These are phyloP conservation scores for Sardina pilchardus DNA, from an alignment of 2,113 vertebrate species.

Conservation along the genomic window DNA sequence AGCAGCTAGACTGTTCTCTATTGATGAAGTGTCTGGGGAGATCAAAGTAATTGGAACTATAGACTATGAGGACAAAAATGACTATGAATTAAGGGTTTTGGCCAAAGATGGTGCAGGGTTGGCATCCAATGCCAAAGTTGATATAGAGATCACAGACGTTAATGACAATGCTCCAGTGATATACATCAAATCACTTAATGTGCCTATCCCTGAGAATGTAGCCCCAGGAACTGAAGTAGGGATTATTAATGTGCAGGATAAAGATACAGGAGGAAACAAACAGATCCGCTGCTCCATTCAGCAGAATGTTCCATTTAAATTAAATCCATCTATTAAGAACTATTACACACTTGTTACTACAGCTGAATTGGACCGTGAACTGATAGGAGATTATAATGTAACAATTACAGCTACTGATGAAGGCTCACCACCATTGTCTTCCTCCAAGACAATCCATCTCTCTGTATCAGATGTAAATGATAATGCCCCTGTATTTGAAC, in stretches of 20 bases:
- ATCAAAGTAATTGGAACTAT: conserved; percentile 52
- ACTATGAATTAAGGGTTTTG: conserved; percentile 54
- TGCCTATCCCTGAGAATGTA: conserved; percentile 39
- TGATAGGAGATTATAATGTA: conserved; percentile 14
- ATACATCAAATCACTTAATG: conserved; percentile 55
- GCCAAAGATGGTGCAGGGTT: conserved; percentile 52
- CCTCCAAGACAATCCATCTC: too few relatives aligned
- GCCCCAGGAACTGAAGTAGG: too few relatives aligned
- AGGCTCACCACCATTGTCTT: too few relatives aligned
- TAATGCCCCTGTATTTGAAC: too few relatives aligned
- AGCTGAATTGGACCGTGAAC: background rate
- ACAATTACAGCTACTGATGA: too few relatives aligned
- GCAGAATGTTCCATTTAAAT: background rate
- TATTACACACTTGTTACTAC: background rate
- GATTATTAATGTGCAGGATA: too few relatives aligned
- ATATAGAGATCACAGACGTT: conserved; percentile 57
- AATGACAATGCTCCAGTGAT: conserved; percentile 65
- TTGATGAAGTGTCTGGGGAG: conserved; percentile 47
- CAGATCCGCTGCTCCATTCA: background rate
- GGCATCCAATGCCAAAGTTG: conserved; percentile 4
- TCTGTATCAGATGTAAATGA: too few relatives aligned
- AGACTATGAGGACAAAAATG: conserved; percentile 61
- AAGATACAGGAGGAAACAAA: too few relatives aligned
- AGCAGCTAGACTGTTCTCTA: conserved; percentile 50
- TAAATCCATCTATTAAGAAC: background rate